Conservation (phyloP, 1,140 invertebrate species). For the Venustaconcha ellipsiformis region DNA sequence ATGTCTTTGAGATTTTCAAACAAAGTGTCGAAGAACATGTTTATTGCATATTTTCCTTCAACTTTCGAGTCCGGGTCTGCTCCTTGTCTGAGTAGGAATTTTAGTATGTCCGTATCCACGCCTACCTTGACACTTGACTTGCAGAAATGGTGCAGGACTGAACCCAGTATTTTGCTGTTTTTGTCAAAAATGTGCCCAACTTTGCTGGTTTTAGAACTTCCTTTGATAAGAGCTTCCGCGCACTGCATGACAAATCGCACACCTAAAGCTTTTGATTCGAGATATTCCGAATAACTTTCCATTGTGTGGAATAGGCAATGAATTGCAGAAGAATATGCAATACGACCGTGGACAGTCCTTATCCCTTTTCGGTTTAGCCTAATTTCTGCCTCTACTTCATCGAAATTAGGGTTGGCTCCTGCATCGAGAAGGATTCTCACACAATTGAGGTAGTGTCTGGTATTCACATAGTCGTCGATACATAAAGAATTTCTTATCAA, state of each 20-base stretch:
- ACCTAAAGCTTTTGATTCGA: slow-evolving; percentile 45
- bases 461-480: slow-evolving; percentile 47
- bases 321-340: slow-evolving; percentile 47
- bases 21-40: slow-evolving; percentile 48
- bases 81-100: slow-evolving; percentile 48
- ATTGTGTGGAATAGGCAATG: slow-evolving; percentile 53
- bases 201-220: slow-evolving; percentile 35
- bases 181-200: slow-evolving; percentile 36
- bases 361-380: slow-evolving; percentile 32
- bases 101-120: slow-evolving; percentile 42
- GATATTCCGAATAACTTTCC: slow-evolving; percentile 37
- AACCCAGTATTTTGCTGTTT: slow-evolving; percentile 34
- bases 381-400: slow-evolving; percentile 42
- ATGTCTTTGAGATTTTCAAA: slow-evolving; percentile 33
- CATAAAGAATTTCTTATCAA: slow-evolving; percentile 48
- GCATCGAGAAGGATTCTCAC: slow-evolving; percentile 41
- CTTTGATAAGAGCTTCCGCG: slow-evolving; percentile 41
- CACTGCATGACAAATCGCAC: slow-evolving; percentile 48
- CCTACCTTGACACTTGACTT: slow-evolving; percentile 49
- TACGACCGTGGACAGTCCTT: slow-evolving; percentile 38
- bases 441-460: slow-evolving; percentile 48
- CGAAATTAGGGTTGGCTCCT: slow-evolving; percentile 54
- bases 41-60: slow-evolving; percentile 50
- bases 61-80: slow-evolving; percentile 47
- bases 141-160: slow-evolving; percentile 51